phyloP scores from a whole-genome alignment of 2,113 vertebrate species.

The Ciconia boyciana region DNA sequence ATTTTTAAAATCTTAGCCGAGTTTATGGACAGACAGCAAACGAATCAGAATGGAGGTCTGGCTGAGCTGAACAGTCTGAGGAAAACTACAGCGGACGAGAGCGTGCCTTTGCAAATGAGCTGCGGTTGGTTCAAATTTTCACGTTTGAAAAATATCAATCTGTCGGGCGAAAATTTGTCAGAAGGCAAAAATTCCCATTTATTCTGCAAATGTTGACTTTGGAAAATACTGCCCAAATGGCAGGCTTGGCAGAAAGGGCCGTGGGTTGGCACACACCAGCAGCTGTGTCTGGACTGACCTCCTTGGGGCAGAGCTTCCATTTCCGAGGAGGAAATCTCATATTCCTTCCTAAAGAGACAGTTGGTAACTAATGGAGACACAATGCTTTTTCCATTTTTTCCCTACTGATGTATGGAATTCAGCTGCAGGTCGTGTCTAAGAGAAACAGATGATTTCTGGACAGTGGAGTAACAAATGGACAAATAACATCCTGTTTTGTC shows the following conservation, averaged over 20 bases:
- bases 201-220: background rate
- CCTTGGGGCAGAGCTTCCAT: background rate
- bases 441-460: background rate
- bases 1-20: background rate
- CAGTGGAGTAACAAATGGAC: background rate
- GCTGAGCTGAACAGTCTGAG: background rate
- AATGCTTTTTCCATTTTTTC: background rate
- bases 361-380: background rate
- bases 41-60: background rate
- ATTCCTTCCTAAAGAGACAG: background rate
- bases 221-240: background rate
- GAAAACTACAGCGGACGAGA: accelerated
- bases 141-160: background rate
- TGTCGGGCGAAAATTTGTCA: background rate
- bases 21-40: background rate
- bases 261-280: accelerated
- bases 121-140: background rate
- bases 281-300: background rate
- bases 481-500: background rate
- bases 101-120: background rate
- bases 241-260: background rate
- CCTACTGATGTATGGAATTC: background rate
- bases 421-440: background rate
- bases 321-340: background rate
- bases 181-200: background rate